Conservation (phyloP, 2,888 invertebrate genomes). For the Seira sanloemensis region DNA sequence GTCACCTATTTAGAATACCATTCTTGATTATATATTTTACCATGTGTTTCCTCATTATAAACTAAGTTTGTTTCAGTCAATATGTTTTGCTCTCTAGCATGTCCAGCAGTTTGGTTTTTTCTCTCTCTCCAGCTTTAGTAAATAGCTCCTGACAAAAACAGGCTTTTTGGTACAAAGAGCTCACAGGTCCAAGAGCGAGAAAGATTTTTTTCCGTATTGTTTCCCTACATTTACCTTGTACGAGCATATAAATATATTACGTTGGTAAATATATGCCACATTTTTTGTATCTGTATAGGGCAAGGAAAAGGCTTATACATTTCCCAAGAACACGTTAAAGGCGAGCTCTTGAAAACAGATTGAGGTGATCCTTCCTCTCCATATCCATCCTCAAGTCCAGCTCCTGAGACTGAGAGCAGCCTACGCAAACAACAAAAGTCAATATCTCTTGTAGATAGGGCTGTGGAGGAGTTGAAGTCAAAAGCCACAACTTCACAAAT, state of each 20-base stretch:
- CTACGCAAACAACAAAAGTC: not conserved
- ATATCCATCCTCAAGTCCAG: not conserved
- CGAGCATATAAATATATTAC: not conserved
- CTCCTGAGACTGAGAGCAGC: not conserved
- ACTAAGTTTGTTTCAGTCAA: not conserved
- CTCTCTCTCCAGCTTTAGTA: not conserved
- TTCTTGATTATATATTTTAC: not conserved
- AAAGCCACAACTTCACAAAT: no score
- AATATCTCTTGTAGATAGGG: not conserved
- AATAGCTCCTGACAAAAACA: not conserved
- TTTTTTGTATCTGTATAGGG: not conserved
- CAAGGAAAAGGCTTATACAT: not conserved
- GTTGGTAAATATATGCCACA: no score
- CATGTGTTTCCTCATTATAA: not conserved
- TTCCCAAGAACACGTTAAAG: not conserved
- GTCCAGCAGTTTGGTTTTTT: not conserved
- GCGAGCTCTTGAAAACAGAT: not conserved
- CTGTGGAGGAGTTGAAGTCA: not conserved
- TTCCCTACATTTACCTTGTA: not conserved
- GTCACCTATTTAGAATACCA: not conserved
- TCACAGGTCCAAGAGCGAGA: not conserved
- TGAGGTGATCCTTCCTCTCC: not conserved
- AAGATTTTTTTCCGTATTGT: not conserved
- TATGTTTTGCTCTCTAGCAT: not conserved
- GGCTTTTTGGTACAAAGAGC: not conserved